Evolutionary conservation across 1,140 invertebrate species (phyloP).

Genomic region (Drosophila virilis): DNA sequence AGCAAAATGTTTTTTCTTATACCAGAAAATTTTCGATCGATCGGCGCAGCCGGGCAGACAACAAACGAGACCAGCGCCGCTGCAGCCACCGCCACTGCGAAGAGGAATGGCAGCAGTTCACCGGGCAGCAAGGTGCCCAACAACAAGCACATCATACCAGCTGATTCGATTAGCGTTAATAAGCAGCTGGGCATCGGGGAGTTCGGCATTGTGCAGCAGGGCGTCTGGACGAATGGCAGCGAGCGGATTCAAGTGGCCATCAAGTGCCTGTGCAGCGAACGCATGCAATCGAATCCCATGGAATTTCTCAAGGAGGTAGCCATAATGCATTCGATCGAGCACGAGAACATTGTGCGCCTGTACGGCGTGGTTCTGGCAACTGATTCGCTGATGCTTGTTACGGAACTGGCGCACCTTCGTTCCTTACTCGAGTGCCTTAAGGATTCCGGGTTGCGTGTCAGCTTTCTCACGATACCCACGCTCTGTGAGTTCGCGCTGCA

Average conservation of each 20-base stretch:
- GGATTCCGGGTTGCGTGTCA: slow-evolving; percentile 93
- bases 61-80: slow-evolving; percentile 74
- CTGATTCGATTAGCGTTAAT: slow-evolving; percentile 96
- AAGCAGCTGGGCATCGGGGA: slow-evolving; percentile 98
- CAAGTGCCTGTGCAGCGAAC: slow-evolving; percentile 96
- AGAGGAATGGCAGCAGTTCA: slow-evolving; percentile 59
- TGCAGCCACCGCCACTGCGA: slow-evolving; percentile 54
- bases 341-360: slow-evolving; percentile 97
- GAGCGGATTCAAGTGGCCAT: slow-evolving; percentile 98
- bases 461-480: slow-evolving; percentile 93
- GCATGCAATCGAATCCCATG: slow-evolving; percentile 97
- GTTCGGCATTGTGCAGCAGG: slow-evolving; percentile 98
- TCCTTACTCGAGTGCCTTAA: slow-evolving; percentile 98
- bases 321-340: slow-evolving; percentile 98
- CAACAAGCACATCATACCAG: slow-evolving; percentile 97
- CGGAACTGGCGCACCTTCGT: slow-evolving; percentile 96
- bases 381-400: slow-evolving; percentile 98
- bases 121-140: slow-evolving; percentile 87
- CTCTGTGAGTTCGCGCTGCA: slow-evolving; percentile 96
- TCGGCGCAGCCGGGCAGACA: slow-evolving; percentile 72
- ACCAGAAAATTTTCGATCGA: too few relatives aligned
- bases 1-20: too few relatives aligned
- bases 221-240: slow-evolving; percentile 98
- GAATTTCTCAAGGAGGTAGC: slow-evolving; percentile 99
- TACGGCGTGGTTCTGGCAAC: slow-evolving; percentile 98